Evolutionary conservation across 1,140 invertebrate genomes (phyloP).

Genomic region (Eufriesea mexicana): DNA sequence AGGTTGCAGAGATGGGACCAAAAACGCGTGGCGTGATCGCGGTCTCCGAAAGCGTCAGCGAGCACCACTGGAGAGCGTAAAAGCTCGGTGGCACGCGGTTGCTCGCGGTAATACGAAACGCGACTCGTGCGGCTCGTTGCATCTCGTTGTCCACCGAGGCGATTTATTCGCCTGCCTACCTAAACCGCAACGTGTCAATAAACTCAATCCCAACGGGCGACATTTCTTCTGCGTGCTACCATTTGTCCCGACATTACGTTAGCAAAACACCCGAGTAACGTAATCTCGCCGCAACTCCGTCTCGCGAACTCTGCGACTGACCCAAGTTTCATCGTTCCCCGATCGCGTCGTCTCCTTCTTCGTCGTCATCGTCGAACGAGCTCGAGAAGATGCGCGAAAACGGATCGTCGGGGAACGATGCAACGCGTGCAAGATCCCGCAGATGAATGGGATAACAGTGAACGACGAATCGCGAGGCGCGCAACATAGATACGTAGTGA

Average conservation of each 20-base stretch:
- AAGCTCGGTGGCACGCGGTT: slow-evolving; percentile 2
- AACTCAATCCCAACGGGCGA: slow-evolving; percentile 9
- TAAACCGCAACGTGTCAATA: slow-evolving; percentile 55
- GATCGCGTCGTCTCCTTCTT: too few species aligned
- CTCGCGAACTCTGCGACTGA: background rate
- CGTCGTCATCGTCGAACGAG: too few species aligned
- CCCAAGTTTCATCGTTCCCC: too few species aligned
- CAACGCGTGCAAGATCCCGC: too few species aligned
- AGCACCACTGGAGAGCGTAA: background rate
- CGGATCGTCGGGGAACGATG: too few species aligned
- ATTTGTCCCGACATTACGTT: slow-evolving; percentile 25
- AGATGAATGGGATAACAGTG: background rate
- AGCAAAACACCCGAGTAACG: slow-evolving; percentile 18
- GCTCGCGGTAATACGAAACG: slow-evolving; percentile 41
- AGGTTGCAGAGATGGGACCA: background rate
- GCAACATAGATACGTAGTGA: background rate
- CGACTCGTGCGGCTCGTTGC: slow-evolving; percentile 15
- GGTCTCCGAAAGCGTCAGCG: background rate
- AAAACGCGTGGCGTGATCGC: background rate
- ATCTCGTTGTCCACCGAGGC: background rate
- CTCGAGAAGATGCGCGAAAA: too few species aligned
- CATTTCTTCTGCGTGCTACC: slow-evolving; percentile 23
- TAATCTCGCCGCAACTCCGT: background rate
- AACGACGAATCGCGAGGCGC: background rate
- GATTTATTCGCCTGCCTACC: slow-evolving; percentile 32